These are phyloP conservation scores for Urocitellus parryii DNA, from an alignment of 2,113 vertebrate genomes.

Conservation along the genomic window DNA sequence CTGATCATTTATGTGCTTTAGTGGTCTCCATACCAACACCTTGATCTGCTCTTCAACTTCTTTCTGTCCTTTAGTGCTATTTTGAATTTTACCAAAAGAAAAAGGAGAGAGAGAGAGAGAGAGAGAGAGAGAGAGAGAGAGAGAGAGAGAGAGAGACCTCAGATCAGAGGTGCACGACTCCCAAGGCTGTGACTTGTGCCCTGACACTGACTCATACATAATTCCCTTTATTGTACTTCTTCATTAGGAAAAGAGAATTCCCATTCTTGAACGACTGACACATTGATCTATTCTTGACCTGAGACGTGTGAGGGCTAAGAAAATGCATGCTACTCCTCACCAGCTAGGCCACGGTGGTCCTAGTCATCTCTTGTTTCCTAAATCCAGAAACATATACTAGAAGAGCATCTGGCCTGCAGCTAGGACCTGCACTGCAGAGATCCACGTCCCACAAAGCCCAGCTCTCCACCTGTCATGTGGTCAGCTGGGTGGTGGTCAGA, in stretches of 20 bases:
- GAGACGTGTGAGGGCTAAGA: not conserved
- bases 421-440: not conserved
- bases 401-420: not conserved
- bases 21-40: not conserved
- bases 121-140: no score
- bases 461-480: not conserved
- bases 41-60: not conserved
- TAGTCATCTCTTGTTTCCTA: not conserved
- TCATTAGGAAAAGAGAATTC: not conserved
- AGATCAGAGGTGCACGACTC: not conserved
- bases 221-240: not conserved
- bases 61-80: slow-evolving; percentile 1
- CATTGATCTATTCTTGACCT: not conserved
- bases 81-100: not conserved
- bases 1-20: not conserved
- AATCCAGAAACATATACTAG: not conserved
- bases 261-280: not conserved
- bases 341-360: not conserved
- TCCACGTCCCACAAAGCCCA: not conserved
- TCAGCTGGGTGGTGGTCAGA: not conserved
- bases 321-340: not conserved
- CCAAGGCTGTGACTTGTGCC: not conserved
- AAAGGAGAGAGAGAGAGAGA: not conserved
- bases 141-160: not conserved
- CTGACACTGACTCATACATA: not conserved